Conservation (phyloP, 2,888 invertebrate species). For the Xanthorhoe designata region DNA sequence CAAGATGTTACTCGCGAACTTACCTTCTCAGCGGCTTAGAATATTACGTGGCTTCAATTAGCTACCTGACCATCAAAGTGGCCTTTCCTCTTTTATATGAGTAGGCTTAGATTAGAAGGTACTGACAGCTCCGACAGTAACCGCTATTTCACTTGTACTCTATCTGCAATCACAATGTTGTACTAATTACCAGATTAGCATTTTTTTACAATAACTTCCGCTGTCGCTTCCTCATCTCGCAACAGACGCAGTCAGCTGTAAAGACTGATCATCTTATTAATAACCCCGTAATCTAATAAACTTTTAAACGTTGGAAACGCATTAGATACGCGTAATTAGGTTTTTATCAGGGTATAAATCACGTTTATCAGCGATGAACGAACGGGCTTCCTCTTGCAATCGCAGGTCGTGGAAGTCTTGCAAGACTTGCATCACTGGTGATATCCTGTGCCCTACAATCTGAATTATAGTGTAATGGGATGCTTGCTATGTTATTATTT, state of each 20-base stretch:
- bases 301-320: slow-evolving; percentile 39
- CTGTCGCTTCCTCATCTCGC: slow-evolving; percentile 26
- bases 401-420: slow-evolving; percentile 41
- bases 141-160: slow-evolving; percentile 17
- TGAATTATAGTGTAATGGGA: slow-evolving; percentile 42
- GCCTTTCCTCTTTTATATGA: slow-evolving; percentile 12
- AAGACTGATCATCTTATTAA: slow-evolving; percentile 27
- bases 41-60: slow-evolving; percentile 7
- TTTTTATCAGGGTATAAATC: slow-evolving; percentile 57
- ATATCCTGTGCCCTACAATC: slow-evolving; percentile 53
- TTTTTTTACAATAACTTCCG: slow-evolving; percentile 27
- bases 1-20: neutral
- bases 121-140: slow-evolving; percentile 18
- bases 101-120: slow-evolving; percentile 9
- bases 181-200: slow-evolving; percentile 28
- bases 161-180: slow-evolving; percentile 20
- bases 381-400: slow-evolving; percentile 58
- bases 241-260: slow-evolving; percentile 30
- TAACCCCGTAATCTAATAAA: slow-evolving; percentile 27
- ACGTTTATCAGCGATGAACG: slow-evolving; percentile 54
- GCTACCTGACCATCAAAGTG: neutral
- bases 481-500: slow-evolving; percentile 35
- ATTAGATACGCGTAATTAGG: slow-evolving; percentile 51
- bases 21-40: neutral
- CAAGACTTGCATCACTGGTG: slow-evolving; percentile 52